Evolutionary conservation across 2,888 invertebrate species (phyloP).

Genomic region (Tryphoninae sp.): DNA sequence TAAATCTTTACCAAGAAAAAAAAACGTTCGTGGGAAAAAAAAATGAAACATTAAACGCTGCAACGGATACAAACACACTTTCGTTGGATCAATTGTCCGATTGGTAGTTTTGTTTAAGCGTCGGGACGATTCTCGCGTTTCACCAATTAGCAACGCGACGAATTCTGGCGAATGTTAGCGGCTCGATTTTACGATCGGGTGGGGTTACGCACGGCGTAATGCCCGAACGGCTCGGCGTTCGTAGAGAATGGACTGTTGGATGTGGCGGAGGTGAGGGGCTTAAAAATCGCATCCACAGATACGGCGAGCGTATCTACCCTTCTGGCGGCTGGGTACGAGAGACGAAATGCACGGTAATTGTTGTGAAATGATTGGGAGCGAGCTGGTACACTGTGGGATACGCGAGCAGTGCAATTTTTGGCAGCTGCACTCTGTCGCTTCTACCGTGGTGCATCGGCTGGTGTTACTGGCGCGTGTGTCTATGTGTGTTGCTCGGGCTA

Average conservation of each 20-base stretch:
- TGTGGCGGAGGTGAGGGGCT: not conserved
- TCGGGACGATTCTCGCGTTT: not conserved
- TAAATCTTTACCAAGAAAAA: not conserved
- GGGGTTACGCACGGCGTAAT: not conserved
- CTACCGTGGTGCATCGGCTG: conserved; percentile 8
- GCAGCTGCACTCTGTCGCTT: conserved; percentile 44
- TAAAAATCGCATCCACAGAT: conserved; percentile 2
- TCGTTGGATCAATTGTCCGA: not conserved
- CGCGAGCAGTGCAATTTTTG: conserved; percentile 48
- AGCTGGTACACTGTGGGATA: conserved; percentile 7
- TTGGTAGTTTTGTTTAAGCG: not conserved
- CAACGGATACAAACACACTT: not conserved
- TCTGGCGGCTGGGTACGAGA: not conserved
- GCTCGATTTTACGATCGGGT: conserved; percentile 24
- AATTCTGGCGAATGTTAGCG: conserved; percentile 1
- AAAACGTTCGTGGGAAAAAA: not conserved
- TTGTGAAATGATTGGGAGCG: conserved; percentile 45
- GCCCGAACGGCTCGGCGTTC: conserved; percentile 8
- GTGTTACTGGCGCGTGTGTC: not conserved
- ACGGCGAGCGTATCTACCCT: not conserved
- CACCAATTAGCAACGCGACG: conserved; percentile 4
- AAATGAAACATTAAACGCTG: not conserved
- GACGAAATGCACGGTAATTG: conserved; percentile 26
- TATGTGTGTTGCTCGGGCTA: not conserved
- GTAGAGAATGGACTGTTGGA: not conserved